These are phyloP conservation scores for Rugalucina vietnamica DNA, from an alignment of 2,888 invertebrate genomes.

Conservation along the genomic window DNA sequence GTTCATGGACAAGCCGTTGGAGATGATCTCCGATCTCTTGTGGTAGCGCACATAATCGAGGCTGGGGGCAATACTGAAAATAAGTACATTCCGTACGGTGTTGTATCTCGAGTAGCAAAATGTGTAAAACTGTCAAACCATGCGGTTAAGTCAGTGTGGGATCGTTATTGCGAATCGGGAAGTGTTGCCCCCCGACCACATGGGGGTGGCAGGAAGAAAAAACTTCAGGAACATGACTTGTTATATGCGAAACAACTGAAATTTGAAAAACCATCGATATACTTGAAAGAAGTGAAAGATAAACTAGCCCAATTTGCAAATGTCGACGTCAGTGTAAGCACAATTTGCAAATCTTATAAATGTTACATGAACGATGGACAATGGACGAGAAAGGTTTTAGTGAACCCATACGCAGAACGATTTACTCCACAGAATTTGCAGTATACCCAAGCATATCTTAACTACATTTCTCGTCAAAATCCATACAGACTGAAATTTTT, in stretches of 20 bases:
- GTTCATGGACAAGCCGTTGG: neutral
- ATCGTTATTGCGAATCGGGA: neutral
- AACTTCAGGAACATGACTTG: neutral
- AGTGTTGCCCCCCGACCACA: neutral
- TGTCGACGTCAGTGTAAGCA: neutral
- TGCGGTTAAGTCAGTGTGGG: neutral
- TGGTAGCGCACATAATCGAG: neutral
- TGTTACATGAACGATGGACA: neutral
- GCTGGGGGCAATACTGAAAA: neutral
- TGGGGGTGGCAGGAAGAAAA: neutral
- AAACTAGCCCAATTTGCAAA: neutral
- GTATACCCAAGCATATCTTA: neutral
- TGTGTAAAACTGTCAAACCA: neutral
- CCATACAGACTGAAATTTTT: neutral
- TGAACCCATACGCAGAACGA: neutral
- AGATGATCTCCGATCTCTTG: neutral
- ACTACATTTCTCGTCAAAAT: neutral
- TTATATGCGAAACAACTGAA: neutral
- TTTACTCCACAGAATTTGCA: neutral
- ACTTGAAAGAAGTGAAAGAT: neutral
- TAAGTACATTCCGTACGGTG: neutral
- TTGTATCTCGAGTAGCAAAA: neutral
- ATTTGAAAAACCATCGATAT: neutral
- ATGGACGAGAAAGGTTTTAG: neutral
- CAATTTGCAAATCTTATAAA: neutral